Conservation (phyloP, 2,113 vertebrate genomes). For the Carassius gibelio region DNA sequence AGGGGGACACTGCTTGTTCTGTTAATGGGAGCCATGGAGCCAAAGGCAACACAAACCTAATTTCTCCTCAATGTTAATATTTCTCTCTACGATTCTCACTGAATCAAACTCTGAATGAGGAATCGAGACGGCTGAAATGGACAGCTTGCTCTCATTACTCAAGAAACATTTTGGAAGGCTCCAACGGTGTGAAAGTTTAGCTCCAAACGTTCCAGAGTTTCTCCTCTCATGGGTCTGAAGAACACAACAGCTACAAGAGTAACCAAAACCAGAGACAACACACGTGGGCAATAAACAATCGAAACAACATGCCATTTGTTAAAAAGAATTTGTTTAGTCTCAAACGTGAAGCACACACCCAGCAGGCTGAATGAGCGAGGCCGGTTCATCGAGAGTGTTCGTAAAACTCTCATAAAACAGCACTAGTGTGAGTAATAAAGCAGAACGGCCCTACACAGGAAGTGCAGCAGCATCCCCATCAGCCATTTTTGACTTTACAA, state of each 20-base stretch:
- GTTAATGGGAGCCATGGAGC: not conserved
- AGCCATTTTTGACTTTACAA: constrained; percentile 51
- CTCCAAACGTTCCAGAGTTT: not conserved
- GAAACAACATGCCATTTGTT: constrained; percentile 30
- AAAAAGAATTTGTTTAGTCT: not conserved
- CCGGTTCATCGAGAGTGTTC: not conserved
- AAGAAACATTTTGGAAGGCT: constrained; percentile 2
- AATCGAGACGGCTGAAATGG: not conserved
- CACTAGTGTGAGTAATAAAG: constrained; percentile 25
- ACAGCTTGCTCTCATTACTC: constrained; percentile 23
- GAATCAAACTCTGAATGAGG: constrained; percentile 5
- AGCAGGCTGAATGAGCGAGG: not conserved
- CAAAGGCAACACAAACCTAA: constrained; percentile 19
- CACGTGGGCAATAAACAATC: constrained; percentile 24
- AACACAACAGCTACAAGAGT: constrained; percentile 17
- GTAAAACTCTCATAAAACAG: constrained; percentile 27
- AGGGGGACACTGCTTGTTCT: not conserved
- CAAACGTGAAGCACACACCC: constrained; percentile 16
- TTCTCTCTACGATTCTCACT: not conserved
- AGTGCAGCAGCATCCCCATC: constrained; percentile 51
- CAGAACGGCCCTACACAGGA: constrained; percentile 46
- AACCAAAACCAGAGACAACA: constrained; percentile 23
- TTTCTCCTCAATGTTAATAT: not conserved
- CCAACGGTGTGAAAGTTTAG: constrained; percentile 16
- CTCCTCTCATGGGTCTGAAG: constrained; percentile 7